Percentiles rank a stretch among this genome's conserved stretches.
These are phyloP conservation scores for Protosalanx chinensis DNA, from an alignment of 2,797 vertebrate genomes.

Conservation along the genomic window DNA sequence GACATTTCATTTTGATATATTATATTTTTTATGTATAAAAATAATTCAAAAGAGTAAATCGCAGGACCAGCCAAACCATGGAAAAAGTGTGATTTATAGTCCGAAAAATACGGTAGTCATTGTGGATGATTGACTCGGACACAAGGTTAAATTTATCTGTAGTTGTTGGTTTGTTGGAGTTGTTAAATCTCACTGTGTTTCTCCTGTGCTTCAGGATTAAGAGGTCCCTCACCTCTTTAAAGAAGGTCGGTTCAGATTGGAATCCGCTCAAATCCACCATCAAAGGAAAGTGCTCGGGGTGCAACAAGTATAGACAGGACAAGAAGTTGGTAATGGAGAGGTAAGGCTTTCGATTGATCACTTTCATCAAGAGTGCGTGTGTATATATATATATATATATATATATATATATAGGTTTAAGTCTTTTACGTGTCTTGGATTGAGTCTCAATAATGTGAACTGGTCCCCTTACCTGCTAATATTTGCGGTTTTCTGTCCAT, in stretches of 20 bases:
- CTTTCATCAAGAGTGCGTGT: not conserved
- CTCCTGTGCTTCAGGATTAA: slow-evolving; percentile 60
- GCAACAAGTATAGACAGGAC: slow-evolving; percentile 75
- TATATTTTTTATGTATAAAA: too few species aligned
- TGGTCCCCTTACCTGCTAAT: not conserved
- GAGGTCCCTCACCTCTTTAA: slow-evolving; percentile 84
- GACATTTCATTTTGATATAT: too few species aligned
- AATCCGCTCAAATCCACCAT: slow-evolving; percentile 82
- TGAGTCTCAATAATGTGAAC: not conserved
- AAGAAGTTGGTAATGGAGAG: slow-evolving; percentile 81
- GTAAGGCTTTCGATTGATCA: slow-evolving; percentile 63
- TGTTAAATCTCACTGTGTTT: too few species aligned
- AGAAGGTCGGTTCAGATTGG: slow-evolving; percentile 81
- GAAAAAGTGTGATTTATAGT: too few species aligned
- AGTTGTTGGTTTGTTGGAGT: too few species aligned
- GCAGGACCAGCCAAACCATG: too few species aligned
- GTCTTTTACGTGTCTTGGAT: not conserved
- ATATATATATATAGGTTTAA: not conserved
- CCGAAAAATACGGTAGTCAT: too few species aligned
- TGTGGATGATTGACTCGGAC: not conserved
- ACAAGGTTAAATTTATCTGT: not conserved
- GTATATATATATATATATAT: too few species aligned
- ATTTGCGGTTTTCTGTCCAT: not conserved
- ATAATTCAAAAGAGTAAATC: too few species aligned
- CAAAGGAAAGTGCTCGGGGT: slow-evolving; percentile 77